Percentiles rank a stretch among this genome's conserved stretches.
phyloP scores from a whole-genome alignment of 1,140 invertebrate genomes.

The Drosophila sproati region DNA sequence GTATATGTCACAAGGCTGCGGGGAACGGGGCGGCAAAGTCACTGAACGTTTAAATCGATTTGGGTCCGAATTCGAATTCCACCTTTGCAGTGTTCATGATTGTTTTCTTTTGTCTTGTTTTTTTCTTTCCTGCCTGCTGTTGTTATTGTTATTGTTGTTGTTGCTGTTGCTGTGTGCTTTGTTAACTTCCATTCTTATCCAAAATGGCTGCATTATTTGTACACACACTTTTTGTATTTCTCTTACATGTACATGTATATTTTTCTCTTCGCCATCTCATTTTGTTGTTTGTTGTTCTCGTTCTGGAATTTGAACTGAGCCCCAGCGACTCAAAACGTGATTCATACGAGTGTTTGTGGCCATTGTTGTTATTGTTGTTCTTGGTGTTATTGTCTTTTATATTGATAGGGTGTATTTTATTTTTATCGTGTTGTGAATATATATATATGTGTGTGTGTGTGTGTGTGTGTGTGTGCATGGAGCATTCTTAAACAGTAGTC shows the following conservation, averaged over 20 bases:
- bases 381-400: conserved; percentile 65
- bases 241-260: conserved; percentile 7
- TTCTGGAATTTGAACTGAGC: conserved; percentile 46
- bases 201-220: conserved; percentile 83
- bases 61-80: conserved; percentile 60
- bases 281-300: conserved; percentile 21
- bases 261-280: conserved; percentile 22
- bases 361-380: conserved; percentile 44
- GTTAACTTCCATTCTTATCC: conserved; percentile 76
- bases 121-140: conserved; percentile 29
- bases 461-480: not conserved
- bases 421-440: conserved; percentile 54
- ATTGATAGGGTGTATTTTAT: conserved; percentile 80
- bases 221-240: conserved; percentile 63
- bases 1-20: conserved; percentile 53
- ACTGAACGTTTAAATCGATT: conserved; percentile 76
- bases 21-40: conserved; percentile 31
- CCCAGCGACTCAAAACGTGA: conserved; percentile 60
- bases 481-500: conserved; percentile 16
- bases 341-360: conserved; percentile 61
- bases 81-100: conserved; percentile 57
- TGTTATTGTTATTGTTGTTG: not conserved
- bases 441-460: conserved; percentile 16
- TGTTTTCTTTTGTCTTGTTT: conserved; percentile 32
- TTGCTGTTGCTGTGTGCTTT: conserved; percentile 64